These are phyloP conservation scores for Sitobion miscanthi DNA, from an alignment of 1,140 invertebrate genomes.

Conservation along the genomic window DNA sequence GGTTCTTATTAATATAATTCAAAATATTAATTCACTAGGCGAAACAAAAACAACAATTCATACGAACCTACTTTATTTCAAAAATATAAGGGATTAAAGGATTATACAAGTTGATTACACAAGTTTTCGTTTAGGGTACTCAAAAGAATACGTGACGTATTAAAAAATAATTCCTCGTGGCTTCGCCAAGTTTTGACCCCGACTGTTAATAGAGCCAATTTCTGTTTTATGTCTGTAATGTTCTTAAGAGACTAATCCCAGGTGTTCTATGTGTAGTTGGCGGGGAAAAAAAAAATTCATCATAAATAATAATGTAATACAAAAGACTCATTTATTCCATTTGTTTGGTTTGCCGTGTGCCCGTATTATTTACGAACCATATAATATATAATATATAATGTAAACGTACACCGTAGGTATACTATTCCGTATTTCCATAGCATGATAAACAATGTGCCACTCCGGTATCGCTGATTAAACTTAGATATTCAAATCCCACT, in stretches of 20 bases:
- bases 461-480: constrained; percentile 1
- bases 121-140: not conserved
- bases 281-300: not conserved
- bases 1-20: not conserved
- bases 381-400: not conserved
- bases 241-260: not conserved
- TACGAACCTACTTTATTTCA: not conserved
- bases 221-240: not conserved
- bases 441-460: not conserved
- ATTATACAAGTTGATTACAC: not conserved
- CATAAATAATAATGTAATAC: not conserved
- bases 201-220: not conserved
- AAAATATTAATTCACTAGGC: not conserved
- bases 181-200: not conserved
- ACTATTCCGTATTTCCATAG: not conserved
- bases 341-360: not conserved
- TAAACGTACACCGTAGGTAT: not conserved
- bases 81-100: not conserved
- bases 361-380: not conserved
- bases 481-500: not conserved
- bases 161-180: not conserved
- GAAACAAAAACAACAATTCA: not conserved
- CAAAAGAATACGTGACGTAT: not conserved
- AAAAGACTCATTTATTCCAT: not conserved
- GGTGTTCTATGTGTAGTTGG: not conserved